Percentiles rank a stretch among this genome's conserved stretches.
Conservation (phyloP, 2,113 vertebrate genomes). For the Hippocampus comes region DNA sequence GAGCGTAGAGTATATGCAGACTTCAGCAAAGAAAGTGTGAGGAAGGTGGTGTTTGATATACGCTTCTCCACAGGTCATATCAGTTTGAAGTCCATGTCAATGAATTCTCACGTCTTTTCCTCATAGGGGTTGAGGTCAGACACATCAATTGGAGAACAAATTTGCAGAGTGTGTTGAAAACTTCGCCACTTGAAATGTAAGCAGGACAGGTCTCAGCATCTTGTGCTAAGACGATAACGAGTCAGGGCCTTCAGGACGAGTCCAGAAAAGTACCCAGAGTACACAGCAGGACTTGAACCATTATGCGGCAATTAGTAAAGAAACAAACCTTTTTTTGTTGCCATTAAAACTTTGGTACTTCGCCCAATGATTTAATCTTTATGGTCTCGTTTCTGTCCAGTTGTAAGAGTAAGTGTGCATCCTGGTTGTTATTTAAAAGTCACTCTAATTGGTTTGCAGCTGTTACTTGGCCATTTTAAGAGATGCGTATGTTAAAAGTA, state of each 20-base stretch:
- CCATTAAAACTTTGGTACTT: constrained; percentile 5
- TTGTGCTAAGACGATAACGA: not conserved
- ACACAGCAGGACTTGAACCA: not conserved
- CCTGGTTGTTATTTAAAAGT: not conserved
- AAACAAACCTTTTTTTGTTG: not conserved
- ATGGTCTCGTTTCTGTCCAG: not conserved
- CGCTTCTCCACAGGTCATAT: constrained; percentile 12
- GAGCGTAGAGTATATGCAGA: not conserved
- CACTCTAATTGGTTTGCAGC: not conserved
- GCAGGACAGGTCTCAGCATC: not conserved
- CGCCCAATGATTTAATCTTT: not conserved
- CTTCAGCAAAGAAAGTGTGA: not conserved
- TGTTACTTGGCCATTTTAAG: constrained; percentile 1
- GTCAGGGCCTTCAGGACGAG: not conserved
- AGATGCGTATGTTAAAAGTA: not conserved
- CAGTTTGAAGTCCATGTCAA: not conserved
- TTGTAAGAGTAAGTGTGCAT: not conserved
- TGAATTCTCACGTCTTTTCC: not conserved
- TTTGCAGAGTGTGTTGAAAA: not conserved
- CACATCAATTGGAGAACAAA: constrained; percentile 8
- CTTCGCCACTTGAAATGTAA: not conserved
- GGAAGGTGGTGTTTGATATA: constrained; percentile 3
- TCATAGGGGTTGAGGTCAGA: constrained; percentile 11
- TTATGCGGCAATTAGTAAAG: not conserved
- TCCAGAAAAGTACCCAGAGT: not conserved